Conservation (phyloP, 2,113 vertebrate species). For the Galemys pyrenaicus region DNA sequence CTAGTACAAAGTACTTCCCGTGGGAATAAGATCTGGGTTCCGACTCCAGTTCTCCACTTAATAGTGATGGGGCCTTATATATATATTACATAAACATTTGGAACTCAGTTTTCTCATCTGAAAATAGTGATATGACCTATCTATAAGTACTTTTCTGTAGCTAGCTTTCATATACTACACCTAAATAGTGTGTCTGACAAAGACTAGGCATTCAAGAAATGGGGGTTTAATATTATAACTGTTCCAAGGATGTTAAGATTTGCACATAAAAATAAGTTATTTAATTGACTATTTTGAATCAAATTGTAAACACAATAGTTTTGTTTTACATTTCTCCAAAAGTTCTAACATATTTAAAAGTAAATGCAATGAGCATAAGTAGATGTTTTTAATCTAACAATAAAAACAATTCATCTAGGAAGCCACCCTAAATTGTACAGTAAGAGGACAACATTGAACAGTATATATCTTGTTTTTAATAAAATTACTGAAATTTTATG, state of each 20-base stretch:
- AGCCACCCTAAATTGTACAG: neutral
- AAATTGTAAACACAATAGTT: neutral
- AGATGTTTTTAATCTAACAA: neutral
- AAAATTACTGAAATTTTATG: slow-evolving; percentile 29
- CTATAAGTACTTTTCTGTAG: neutral
- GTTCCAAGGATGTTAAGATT: neutral
- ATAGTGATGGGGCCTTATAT: neutral
- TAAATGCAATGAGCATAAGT: neutral
- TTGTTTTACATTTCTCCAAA: slow-evolving; percentile 50
- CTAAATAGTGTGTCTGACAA: neutral
- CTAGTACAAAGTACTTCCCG: neutral
- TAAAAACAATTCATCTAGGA: neutral
- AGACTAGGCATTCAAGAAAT: slow-evolving; percentile 11
- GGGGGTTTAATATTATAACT: neutral
- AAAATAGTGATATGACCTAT: slow-evolving; percentile 7
- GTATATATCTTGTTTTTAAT: slow-evolving; percentile 26
- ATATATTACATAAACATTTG: neutral
- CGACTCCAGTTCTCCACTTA: slow-evolving; percentile 40
- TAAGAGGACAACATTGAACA: neutral
- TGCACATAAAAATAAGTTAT: neutral
- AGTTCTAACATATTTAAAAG: slow-evolving; percentile 22
- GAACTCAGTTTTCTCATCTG: slow-evolving; percentile 58
- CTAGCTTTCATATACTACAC: neutral
- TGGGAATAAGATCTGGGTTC: slow-evolving; percentile 51
- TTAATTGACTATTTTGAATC: neutral